Base-by-base conservation (phyloP, 1,140 invertebrate genomes). In the Aethina tumida region DNA sequence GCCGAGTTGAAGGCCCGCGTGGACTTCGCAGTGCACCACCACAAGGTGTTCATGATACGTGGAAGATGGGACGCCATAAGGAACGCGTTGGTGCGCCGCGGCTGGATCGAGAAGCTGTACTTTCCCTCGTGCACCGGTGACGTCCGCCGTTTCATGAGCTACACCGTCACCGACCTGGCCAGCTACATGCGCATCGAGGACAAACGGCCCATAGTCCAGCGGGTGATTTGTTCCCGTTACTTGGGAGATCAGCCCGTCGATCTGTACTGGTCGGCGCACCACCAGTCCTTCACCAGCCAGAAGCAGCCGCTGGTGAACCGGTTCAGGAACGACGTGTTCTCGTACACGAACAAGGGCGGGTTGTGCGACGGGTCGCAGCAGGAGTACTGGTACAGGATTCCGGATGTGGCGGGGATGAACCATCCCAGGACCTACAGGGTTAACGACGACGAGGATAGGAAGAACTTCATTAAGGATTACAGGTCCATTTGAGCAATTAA, bases 81-180 rank as follows among this genome's bases (percentile, higher is more conserved):
- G 29, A 59, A 63, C 29, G 69, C 72, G 17, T 55, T 78, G 39
- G 39, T 67, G 35, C 55, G 66, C 27, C 51, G 75, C 10, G 73
- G 74, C 2, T 78, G 74, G 75, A 53, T 77, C 6, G 73, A 77
- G 59, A 77, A 76, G n/a, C n/a, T n/a, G n/a, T n/a, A n/a, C n/a
- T n/a, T n/a, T n/a, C n/a, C n/a, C n/a, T n/a, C n/a, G n/a, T n/a
- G n/a, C n/a, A n/a, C n/a, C n/a, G n/a, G n/a, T n/a, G n/a, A n/a
- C n/a, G n/a, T n/a, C n/a, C n/a, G n/a, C n/a, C n/a, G n/a, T n/a
- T n/a, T n/a, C n/a, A n/a, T n/a, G n/a, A n/a, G n/a, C n/a, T n/a
- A n/a, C n/a, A n/a, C n/a, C n/a, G n/a, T n/a, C n/a, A n/a, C n/a
- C n/a, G n/a, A n/a, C n/a, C n/a, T n/a, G n/a, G n/a, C n/a, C n/a